phyloP scores from a whole-genome alignment of 2,888 invertebrate species.

The Hermaeophaga mercurialis region DNA sequence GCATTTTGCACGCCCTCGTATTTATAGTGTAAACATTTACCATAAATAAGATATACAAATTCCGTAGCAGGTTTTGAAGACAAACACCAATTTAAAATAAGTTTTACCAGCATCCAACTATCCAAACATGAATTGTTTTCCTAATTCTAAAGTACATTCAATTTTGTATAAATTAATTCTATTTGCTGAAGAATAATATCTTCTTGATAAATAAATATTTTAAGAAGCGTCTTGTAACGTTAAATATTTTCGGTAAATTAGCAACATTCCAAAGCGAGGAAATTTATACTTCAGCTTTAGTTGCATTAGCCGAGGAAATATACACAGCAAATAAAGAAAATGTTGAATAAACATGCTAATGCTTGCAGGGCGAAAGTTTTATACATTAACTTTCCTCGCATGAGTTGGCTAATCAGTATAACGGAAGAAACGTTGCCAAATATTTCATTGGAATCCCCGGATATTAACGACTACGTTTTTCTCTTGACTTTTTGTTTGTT shows the following conservation, averaged over 20 bases:
- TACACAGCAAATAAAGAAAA: slow-evolving; percentile 43
- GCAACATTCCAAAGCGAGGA: slow-evolving; percentile 22
- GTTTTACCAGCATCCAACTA: neutral
- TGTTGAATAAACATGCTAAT: slow-evolving; percentile 41
- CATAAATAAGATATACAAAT: no score
- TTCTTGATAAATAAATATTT: slow-evolving; percentile 23
- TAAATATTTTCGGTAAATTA: slow-evolving; percentile 29
- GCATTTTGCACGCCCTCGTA: no score
- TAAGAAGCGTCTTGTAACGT: slow-evolving; percentile 18
- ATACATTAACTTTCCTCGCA: slow-evolving; percentile 40
- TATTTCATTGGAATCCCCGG: slow-evolving; percentile 37
- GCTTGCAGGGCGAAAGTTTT: slow-evolving; percentile 41
- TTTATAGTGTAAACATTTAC: no score
- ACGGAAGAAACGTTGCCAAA: slow-evolving; percentile 41
- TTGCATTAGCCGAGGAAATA: slow-evolving; percentile 40
- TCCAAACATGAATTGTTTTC: neutral
- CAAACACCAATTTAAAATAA: neutral
- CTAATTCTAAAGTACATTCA: slow-evolving; percentile 1
- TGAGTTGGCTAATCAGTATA: slow-evolving; percentile 43
- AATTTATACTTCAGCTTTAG: slow-evolving; percentile 27
- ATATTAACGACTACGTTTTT: slow-evolving; percentile 44
- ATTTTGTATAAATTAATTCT: slow-evolving; percentile 2
- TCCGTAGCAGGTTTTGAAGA: no score
- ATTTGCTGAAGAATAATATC: slow-evolving; percentile 16
- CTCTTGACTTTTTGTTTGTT: slow-evolving; percentile 51